These are phyloP conservation scores for Myiagra hebetior DNA, from an alignment of 2,113 vertebrate species.

Conservation along the genomic window DNA sequence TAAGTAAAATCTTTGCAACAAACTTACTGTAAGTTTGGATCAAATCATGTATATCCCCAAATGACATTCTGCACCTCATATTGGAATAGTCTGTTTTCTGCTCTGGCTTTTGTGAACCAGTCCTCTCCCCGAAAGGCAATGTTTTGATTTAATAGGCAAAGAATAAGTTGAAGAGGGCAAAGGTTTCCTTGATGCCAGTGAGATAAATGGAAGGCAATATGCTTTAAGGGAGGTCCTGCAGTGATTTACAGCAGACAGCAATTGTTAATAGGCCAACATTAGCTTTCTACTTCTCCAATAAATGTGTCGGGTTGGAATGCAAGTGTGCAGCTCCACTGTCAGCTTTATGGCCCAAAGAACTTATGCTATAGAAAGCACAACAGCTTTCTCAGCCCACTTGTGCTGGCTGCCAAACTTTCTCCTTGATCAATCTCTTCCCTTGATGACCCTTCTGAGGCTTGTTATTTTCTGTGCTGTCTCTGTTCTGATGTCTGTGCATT, in stretches of 20 bases:
- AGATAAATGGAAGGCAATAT: slow-evolving; percentile 5
- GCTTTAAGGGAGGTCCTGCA: slow-evolving; percentile 29
- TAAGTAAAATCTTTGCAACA: background rate
- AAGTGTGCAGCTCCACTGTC: background rate
- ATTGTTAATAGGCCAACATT: slow-evolving; percentile 24
- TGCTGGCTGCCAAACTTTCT: background rate
- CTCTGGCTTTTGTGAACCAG: background rate
- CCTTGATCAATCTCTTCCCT: background rate
- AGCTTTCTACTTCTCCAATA: slow-evolving; percentile 44
- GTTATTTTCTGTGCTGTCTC: background rate
- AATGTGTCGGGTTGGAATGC: slow-evolving; percentile 40
- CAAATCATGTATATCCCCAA: background rate
- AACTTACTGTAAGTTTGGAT: background rate
- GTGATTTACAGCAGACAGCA: slow-evolving; percentile 30
- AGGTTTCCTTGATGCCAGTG: background rate
- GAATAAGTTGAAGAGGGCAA: background rate
- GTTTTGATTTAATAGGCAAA: slow-evolving; percentile 8
- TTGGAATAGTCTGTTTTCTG: background rate
- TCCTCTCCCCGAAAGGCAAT: background rate
- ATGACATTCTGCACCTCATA: background rate
- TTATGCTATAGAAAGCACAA: background rate
- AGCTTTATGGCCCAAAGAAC: slow-evolving; percentile 23
- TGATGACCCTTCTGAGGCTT: background rate
- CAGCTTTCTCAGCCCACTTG: background rate
- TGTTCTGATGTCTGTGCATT: background rate